phyloP scores from a whole-genome alignment of 2,797 vertebrate species.

The Bradypodion ventrale region DNA sequence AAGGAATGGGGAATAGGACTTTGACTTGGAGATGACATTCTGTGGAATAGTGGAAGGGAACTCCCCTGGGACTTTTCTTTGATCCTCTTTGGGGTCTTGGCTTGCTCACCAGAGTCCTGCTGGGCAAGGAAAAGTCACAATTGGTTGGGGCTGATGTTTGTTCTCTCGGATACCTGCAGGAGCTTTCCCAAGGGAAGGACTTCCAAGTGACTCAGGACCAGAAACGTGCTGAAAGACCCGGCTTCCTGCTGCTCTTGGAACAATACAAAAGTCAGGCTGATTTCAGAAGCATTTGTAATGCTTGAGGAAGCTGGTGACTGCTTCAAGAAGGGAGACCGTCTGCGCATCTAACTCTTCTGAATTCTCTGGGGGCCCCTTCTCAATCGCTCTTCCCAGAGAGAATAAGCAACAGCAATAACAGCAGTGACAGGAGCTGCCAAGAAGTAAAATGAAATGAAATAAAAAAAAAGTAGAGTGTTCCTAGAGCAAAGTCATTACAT shows the following conservation, averaged over 20 bases:
- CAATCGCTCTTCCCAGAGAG: neutral
- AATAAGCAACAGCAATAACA: no score
- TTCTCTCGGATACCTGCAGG: conserved; percentile 19
- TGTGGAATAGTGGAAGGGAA: neutral
- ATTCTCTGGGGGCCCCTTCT: neutral
- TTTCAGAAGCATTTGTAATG: conserved; percentile 34
- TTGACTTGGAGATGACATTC: neutral
- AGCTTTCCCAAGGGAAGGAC: neutral
- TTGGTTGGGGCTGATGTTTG: neutral
- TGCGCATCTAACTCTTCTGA: neutral
- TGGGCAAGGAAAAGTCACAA: neutral
- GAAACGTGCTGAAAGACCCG: conserved; percentile 23
- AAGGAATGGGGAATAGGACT: neutral
- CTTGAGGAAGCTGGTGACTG: conserved; percentile 4
- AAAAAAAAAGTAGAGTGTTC: no score
- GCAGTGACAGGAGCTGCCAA: no score
- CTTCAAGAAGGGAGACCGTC: neutral
- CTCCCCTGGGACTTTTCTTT: neutral
- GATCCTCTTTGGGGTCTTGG: neutral
- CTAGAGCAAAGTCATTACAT: no score
- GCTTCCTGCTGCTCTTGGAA: conserved; percentile 7
- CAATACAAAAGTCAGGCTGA: neutral
- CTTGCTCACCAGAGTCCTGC: conserved; percentile 22
- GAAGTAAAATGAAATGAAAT: no score
- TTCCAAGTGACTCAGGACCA: neutral